Base-by-base conservation (phyloP, 2,113 vertebrate genomes). In the Syngnathus typhle region DNA sequence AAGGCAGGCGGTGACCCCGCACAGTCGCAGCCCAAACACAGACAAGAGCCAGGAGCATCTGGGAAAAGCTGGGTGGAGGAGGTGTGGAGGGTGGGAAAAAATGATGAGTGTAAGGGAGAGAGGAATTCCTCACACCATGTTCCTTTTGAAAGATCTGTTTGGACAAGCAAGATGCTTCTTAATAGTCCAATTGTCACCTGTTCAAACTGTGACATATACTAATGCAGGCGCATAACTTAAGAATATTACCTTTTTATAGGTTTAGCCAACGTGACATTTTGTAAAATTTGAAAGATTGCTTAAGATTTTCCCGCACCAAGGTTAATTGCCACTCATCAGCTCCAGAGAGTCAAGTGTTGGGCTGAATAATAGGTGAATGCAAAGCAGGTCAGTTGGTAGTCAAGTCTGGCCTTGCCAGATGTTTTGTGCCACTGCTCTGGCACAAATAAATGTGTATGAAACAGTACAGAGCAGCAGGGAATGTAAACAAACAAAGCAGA, bases 301-400 rank as follows among this genome's bases (percentile, higher is more conserved):
- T 70, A 65, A 77, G 58, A 84, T 79, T 73, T 71, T 62, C 64
- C 38, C 73, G 52, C 74, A 67, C 64, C 5, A 62, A 75, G 79
- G 85, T 87, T 86, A 82, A 86, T 82, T 82, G 79, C 72, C 70
- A 75, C 80, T 81, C 73, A 81, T 82, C 73, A 67, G 80, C 75
- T 32, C 27, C 71, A 67, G 51, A 63, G 77, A 74, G 73, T 73
- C 74, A 69, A 87, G 82, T 84, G 77, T 83, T 82, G 49, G 72
- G 68, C 74, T 88, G 84, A 84, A 83, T 86, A 85, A 85, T 84
- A 85, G 87, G 85, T 89, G 83, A 87, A 87, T 83, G 83, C 85
- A 88, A 87, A 89, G 77, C 84, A 89, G 83, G 87, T 87, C 84
- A 87, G 75, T 81, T 74, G 9, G 73, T 85, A 83, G 77, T 85